Evolutionary conservation across 2,113 vertebrate species (phyloP), one percentile per base, ranked within the genome.

Genomic region (Nothoprocta perdicaria): DNA sequence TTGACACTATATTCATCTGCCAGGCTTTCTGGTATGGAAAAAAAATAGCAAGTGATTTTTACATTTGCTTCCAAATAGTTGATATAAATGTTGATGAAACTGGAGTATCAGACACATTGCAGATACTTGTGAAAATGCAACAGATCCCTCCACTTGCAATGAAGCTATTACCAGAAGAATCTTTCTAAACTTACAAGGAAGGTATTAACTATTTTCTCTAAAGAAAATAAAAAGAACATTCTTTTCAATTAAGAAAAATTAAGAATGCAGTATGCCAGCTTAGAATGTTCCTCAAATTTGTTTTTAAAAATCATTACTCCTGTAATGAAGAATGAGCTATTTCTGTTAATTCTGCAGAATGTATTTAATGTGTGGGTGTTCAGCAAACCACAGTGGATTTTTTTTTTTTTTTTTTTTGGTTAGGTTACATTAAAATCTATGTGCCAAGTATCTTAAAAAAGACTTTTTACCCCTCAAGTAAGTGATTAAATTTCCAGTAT

Each of bases 301-400:
- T 57, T 90, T 87, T 89, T 35, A 85, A 35, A 92, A 92, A 83
- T 90, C 14, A 73, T 96, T 94, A 69, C 77, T 91, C 60, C 75
- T 89, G 43, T 81, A 88, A 29, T 8, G 4, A n/a, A n/a, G 83
- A 91, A 76, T 48, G 79, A 96, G 69, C 65, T 91, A 90, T 92
- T 90, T 89, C 41, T 96, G 75, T 83, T 79, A 94, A 92, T 87
- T 86, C 72, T 93, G 80, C 72, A 81, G 53, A 94, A 80, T 0
- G 4, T 6, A 19, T 89, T 89, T 92, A 73, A 63, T 63, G 84
- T 65, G 96, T 97, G 95, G 96, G 97, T 81, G 96, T 96, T 76
- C 80, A 88, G 80, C 58, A 85, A 96, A 97, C 94, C 95, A 94
- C 96, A 96, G n/a, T 80, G 88, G 84, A 85, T 80, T 7, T 79